Conservation (phyloP, 2,113 vertebrate species). For the Aegithalos caudatus region DNA sequence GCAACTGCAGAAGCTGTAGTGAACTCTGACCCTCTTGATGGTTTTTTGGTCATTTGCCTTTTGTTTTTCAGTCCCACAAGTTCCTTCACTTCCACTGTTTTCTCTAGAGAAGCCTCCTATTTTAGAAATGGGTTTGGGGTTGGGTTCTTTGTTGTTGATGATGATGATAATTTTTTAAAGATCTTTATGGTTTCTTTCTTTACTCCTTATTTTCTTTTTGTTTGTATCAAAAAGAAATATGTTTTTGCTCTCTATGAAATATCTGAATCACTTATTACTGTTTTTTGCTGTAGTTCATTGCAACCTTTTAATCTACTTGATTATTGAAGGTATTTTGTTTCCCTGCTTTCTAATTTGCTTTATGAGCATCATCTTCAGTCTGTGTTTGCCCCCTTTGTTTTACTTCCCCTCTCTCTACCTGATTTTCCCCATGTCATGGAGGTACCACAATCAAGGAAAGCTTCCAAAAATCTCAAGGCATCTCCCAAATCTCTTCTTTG, state of each 20-base stretch:
- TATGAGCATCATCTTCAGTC: background rate
- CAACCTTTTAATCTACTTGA: background rate
- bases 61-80: background rate
- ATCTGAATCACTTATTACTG: background rate
- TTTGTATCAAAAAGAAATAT: background rate
- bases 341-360: background rate
- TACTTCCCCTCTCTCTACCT: background rate
- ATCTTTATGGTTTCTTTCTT: background rate
- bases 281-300: background rate
- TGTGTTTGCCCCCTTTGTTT: fast-evolving
- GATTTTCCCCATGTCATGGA: background rate
- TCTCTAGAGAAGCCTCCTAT: background rate
- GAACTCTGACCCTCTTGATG: background rate
- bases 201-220: background rate
- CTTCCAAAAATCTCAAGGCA: background rate
- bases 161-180: background rate
- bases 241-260: background rate
- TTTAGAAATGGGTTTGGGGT: background rate
- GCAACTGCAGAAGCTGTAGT: background rate
- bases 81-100: background rate
- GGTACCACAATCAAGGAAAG: background rate
- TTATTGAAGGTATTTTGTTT: background rate
- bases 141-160: fast-evolving
- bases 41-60: background rate
- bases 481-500: background rate